These are phyloP conservation scores for Lamprologus speciosus DNA, from an alignment of 2,113 vertebrate genomes.

Conservation along the genomic window DNA sequence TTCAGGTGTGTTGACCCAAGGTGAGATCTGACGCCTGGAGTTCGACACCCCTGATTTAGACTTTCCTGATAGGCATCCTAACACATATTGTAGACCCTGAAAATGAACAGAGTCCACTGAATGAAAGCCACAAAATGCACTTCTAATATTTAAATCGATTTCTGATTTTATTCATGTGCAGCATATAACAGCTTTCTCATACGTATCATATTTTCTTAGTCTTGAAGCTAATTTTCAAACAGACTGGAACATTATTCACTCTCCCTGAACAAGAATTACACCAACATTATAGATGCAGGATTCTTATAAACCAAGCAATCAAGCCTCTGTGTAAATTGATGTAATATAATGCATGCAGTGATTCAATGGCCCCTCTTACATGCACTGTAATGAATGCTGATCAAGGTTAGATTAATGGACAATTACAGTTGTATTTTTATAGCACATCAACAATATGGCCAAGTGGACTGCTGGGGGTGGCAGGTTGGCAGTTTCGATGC, in stretches of 20 bases:
- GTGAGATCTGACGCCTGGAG: too few relatives aligned
- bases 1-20: too few relatives aligned
- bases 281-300: neutral
- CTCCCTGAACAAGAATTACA: neutral
- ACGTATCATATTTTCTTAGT: neutral
- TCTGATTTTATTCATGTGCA: neutral
- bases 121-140: neutral
- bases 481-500: neutral
- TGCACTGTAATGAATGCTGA: conserved; percentile 49
- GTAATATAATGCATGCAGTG: conserved; percentile 22
- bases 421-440: conserved; percentile 55
- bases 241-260: neutral
- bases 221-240: neutral
- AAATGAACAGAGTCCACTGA: neutral
- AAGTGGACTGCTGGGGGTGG: conserved; percentile 1
- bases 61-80: neutral
- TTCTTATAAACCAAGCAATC: conserved; percentile 44
- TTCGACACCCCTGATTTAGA: neutral
- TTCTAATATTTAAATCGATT: neutral
- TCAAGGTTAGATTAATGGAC: conserved; percentile 64
- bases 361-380: conserved; percentile 23
- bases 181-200: neutral
- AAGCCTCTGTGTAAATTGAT: conserved; percentile 26
- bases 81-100: neutral
- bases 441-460: conserved; percentile 53